Evolutionary conservation across 2,888 invertebrate genomes (phyloP).

Genomic region (Ornithoptera alexandrae): DNA sequence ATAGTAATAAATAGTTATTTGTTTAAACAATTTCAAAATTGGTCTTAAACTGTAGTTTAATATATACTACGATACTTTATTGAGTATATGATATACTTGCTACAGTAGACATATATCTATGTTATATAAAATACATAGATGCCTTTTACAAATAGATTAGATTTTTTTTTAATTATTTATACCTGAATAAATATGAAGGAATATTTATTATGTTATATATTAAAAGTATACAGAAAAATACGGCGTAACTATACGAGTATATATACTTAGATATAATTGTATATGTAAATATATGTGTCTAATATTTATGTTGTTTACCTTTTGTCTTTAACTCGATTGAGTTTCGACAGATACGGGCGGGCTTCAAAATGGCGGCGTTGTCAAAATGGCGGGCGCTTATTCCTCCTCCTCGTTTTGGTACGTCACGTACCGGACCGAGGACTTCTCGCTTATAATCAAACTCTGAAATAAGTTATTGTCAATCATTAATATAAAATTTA

Average conservation of each 20-base stretch:
- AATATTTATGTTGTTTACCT: constrained; percentile 24
- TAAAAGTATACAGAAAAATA: constrained; percentile 22
- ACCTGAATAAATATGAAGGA: constrained; percentile 36
- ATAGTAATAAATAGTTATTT: no score
- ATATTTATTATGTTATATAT: constrained; percentile 36
- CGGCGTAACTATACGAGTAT: constrained; percentile 9
- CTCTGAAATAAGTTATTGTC: constrained; percentile 81
- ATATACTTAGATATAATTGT: constrained; percentile 13
- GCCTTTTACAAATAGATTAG: background rate
- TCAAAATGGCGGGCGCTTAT: constrained; percentile 49
- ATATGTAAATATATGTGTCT: constrained; percentile 27
- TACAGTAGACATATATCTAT: constrained; percentile 25
- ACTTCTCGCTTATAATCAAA: constrained; percentile 93
- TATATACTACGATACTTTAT: background rate
- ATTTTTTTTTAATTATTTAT: constrained; percentile 17
- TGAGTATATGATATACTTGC: constrained; percentile 3
- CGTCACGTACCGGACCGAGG: constrained; percentile 96
- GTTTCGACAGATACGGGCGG: constrained; percentile 37
- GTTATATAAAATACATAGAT: constrained; percentile 7
- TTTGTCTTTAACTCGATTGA: background rate
- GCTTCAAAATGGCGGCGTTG: constrained; percentile 52
- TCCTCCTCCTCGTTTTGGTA: constrained; percentile 96
- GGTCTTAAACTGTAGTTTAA: constrained; percentile 30
- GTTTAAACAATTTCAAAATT: constrained; percentile 23
- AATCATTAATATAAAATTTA: no score